These are phyloP conservation scores for Cardiocondyla obscurior DNA, from an alignment of 1,140 invertebrate species.

Conservation along the genomic window DNA sequence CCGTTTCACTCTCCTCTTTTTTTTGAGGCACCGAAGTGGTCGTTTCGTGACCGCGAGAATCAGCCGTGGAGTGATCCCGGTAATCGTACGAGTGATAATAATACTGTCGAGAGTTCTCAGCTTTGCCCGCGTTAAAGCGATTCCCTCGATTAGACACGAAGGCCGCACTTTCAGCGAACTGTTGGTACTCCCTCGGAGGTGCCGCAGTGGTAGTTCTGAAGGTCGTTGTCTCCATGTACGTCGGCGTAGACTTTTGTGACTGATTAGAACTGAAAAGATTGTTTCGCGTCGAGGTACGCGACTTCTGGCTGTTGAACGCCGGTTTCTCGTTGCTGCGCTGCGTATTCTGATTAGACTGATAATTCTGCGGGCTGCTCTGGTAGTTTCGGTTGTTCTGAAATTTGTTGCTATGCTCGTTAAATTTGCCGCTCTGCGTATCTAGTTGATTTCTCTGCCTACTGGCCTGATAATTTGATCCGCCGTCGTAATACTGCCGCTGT, in stretches of 20 bases:
- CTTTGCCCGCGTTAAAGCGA: conserved; percentile 77
- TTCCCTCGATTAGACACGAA: conserved; percentile 86
- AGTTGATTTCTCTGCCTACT: conserved; percentile 72
- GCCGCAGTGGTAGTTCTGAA: conserved; percentile 77
- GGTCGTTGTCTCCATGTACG: conserved; percentile 80
- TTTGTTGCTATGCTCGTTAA: conserved; percentile 66
- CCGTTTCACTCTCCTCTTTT: conserved; percentile 42
- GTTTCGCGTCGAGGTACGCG: conserved; percentile 67
- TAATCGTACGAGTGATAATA: conserved; percentile 67
- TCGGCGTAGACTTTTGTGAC: conserved; percentile 68
- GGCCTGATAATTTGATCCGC: conserved; percentile 61
- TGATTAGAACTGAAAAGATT: conserved; percentile 42
- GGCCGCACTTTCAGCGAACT: conserved; percentile 89
- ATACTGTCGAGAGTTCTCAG: conserved; percentile 69
- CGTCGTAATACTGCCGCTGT: conserved; percentile 27
- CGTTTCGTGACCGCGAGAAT: conserved; percentile 53
- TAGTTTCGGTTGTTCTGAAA: conserved; percentile 68
- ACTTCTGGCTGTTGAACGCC: conserved; percentile 64
- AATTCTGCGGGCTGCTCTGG: conserved; percentile 69
- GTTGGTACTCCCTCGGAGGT: conserved; percentile 87
- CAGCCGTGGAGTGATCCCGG: conserved; percentile 18
- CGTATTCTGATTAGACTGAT: conserved; percentile 63
- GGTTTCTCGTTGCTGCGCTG: conserved; percentile 73
- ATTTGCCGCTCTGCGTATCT: conserved; percentile 67
- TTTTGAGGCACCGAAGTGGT: background rate